phyloP scores from a whole-genome alignment of 1,140 invertebrate genomes.

The Laupala kohalensis region DNA sequence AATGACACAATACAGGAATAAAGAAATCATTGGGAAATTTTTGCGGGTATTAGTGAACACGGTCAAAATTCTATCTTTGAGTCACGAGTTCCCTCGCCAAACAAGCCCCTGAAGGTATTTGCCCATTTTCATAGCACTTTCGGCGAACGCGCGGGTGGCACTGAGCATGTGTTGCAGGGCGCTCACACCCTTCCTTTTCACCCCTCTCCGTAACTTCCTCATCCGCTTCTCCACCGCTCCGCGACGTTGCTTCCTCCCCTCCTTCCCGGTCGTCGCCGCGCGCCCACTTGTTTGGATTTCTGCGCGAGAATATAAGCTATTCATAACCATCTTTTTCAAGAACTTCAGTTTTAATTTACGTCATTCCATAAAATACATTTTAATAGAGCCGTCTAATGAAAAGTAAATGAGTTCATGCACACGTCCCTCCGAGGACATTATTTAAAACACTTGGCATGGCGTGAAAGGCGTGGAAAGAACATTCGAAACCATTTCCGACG shows the following conservation, averaged over 20 bases:
- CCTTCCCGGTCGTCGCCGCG: neutral
- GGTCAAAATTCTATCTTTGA: too few species aligned
- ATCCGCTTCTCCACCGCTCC: neutral
- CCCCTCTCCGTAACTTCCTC: too few species aligned
- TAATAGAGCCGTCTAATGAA: constrained; percentile 20
- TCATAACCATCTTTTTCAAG: neutral
- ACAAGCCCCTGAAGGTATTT: too few species aligned
- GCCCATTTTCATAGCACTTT: too few species aligned
- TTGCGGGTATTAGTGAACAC: too few species aligned
- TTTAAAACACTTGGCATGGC: constrained; percentile 30
- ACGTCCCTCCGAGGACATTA: constrained; percentile 24
- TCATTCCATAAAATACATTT: constrained; percentile 5
- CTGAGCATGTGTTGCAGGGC: too few species aligned
- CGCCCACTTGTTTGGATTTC: neutral
- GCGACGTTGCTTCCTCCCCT: neutral
- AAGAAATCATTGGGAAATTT: too few species aligned
- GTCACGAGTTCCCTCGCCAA: too few species aligned
- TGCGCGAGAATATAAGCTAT: neutral
- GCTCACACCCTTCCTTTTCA: too few species aligned
- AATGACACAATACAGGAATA: too few species aligned
- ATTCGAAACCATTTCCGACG: constrained; percentile 20
- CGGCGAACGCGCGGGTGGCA: too few species aligned
- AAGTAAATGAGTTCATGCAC: constrained; percentile 26
- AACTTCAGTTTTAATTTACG: neutral
- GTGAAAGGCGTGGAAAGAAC: constrained; percentile 24